These are phyloP conservation scores for Temnopleurus reevesii DNA, from an alignment of 53 echinoderm and acorn worm species.

Conservation along the genomic window DNA sequence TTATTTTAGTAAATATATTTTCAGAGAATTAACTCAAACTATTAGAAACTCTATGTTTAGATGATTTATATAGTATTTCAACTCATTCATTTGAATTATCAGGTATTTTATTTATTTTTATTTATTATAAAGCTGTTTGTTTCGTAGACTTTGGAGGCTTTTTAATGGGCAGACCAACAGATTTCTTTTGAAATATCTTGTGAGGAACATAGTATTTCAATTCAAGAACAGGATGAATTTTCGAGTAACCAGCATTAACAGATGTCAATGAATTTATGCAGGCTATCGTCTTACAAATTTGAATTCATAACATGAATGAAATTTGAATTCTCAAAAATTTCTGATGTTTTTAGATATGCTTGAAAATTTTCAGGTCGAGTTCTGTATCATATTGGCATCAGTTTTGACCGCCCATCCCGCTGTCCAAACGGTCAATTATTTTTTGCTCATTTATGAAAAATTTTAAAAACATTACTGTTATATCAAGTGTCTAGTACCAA, in stretches of 20 bases:
- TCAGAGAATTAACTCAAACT: constrained; percentile 20
- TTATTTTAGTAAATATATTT: neutral
- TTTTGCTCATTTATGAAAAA: neutral
- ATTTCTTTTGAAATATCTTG: neutral
- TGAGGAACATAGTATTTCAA: neutral
- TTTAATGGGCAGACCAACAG: neutral
- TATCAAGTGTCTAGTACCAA: neutral
- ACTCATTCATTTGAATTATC: constrained; percentile 24
- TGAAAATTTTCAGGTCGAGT: neutral
- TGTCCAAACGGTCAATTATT: neutral
- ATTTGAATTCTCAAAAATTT: neutral
- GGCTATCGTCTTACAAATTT: neutral
- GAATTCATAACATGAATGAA: neutral
- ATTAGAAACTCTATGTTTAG: neutral
- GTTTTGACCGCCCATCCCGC: neutral
- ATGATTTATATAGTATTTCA: constrained; percentile 15
- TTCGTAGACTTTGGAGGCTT: neutral
- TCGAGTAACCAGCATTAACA: neutral
- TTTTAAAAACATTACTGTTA: neutral
- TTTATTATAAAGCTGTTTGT: neutral
- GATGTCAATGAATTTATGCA: neutral
- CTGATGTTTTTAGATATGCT: neutral
- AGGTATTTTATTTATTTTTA: neutral
- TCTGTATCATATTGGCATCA: too few species aligned
- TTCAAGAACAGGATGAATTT: neutral